Conservation (phyloP, 2,113 vertebrate species). For the Alexandromys fortis region DNA sequence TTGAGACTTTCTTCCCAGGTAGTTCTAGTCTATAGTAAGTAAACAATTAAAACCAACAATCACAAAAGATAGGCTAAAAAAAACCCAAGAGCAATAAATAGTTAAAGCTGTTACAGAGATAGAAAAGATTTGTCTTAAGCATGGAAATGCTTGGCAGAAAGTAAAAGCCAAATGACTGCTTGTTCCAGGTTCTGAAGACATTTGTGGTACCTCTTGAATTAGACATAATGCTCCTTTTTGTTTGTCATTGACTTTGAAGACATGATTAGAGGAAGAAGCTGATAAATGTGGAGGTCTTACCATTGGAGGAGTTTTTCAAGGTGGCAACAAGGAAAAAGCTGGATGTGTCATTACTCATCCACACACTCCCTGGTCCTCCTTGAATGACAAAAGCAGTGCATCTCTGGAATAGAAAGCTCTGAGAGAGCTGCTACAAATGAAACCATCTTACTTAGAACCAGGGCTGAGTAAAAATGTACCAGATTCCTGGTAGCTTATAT, state of each 20-base stretch:
- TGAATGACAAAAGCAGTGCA: neutral
- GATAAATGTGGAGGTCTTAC: accelerated
- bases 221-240: neutral
- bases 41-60: neutral
- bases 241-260: neutral
- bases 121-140: neutral
- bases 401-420: neutral
- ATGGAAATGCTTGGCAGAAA: neutral
- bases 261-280: neutral
- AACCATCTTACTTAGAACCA: neutral
- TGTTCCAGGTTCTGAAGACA: neutral
- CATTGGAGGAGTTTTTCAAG: neutral
- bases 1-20: neutral
- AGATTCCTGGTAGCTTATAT: neutral
- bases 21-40: neutral
- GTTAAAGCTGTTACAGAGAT: neutral
- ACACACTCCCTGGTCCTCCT: neutral
- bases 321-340: neutral
- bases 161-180: neutral
- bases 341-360: neutral
- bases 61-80: neutral
- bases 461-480: neutral
- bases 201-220: neutral
- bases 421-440: neutral
- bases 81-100: neutral